phyloP scores from a whole-genome alignment of 1,140 invertebrate genomes.

The Leptinotarsa defecta region DNA sequence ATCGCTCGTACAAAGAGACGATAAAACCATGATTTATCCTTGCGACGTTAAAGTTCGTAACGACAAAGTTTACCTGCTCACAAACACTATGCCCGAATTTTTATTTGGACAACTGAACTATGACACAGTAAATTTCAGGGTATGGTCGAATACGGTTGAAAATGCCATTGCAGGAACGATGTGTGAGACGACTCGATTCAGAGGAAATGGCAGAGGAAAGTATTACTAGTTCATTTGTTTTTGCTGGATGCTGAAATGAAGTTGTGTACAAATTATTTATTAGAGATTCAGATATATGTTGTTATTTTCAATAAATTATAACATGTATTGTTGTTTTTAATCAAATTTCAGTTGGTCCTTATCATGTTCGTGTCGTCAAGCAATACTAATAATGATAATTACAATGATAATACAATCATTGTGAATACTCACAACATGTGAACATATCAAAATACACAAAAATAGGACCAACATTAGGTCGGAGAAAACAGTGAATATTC shows the following conservation, averaged over 20 bases:
- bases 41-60: constrained; percentile 57
- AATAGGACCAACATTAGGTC: too few relatives aligned
- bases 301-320: constrained; percentile 28
- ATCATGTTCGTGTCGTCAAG: too few relatives aligned
- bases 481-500: too few relatives aligned
- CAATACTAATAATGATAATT: too few relatives aligned
- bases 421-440: too few relatives aligned
- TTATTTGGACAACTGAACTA: constrained; percentile 63
- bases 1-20: constrained; percentile 64
- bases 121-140: constrained; percentile 63
- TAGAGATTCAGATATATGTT: background rate
- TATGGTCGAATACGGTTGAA: constrained; percentile 56
- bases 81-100: constrained; percentile 65
- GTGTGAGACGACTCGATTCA: constrained; percentile 30
- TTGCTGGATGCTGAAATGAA: too few relatives aligned
- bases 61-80: constrained; percentile 64
- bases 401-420: too few relatives aligned
- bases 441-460: too few relatives aligned
- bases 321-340: too few relatives aligned
- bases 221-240: too few relatives aligned
- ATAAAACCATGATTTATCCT: constrained; percentile 69
- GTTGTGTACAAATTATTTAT: background rate
- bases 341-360: too few relatives aligned
- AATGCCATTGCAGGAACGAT: constrained; percentile 45
- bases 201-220: background rate